Percentiles rank a stretch among this genome's conserved stretches.
These are phyloP conservation scores for Cygnus buccinator DNA, from an alignment of 2,113 vertebrate genomes.

Conservation along the genomic window DNA sequence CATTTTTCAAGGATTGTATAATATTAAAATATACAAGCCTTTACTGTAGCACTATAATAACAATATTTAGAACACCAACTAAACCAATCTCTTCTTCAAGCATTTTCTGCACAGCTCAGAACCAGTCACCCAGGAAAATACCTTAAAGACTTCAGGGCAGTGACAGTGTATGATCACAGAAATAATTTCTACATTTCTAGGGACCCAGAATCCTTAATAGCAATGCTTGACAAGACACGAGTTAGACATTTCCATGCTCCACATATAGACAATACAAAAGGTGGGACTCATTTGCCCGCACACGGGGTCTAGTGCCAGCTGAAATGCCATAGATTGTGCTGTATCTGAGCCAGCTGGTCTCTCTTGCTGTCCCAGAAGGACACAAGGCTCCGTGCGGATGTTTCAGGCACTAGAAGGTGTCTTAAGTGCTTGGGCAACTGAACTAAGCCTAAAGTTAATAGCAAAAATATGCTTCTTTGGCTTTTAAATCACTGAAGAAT, in stretches of 20 bases:
- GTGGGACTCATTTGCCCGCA: neutral
- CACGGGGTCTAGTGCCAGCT: neutral
- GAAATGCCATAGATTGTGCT: neutral
- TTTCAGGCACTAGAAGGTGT: neutral
- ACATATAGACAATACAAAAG: neutral
- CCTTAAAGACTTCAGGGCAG: neutral
- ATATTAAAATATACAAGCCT: conserved; percentile 2
- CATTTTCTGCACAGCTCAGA: neutral
- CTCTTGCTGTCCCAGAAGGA: neutral
- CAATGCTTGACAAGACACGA: neutral
- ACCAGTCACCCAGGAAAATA: conserved; percentile 18
- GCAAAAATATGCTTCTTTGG: neutral
- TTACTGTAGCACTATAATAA: neutral
- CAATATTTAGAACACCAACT: conserved; percentile 4
- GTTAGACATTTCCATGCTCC: neutral
- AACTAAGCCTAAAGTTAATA: neutral
- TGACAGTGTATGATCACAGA: neutral
- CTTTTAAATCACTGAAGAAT: neutral
- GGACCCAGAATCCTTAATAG: neutral
- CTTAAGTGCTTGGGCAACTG: neutral
- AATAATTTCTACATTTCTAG: neutral
- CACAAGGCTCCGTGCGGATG: neutral
- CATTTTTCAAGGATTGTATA: neutral
- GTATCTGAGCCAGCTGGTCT: neutral
- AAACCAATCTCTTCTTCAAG: neutral